Base-by-base conservation (phyloP, 1,140 invertebrate species). In the Gryllus bimaculatus region DNA sequence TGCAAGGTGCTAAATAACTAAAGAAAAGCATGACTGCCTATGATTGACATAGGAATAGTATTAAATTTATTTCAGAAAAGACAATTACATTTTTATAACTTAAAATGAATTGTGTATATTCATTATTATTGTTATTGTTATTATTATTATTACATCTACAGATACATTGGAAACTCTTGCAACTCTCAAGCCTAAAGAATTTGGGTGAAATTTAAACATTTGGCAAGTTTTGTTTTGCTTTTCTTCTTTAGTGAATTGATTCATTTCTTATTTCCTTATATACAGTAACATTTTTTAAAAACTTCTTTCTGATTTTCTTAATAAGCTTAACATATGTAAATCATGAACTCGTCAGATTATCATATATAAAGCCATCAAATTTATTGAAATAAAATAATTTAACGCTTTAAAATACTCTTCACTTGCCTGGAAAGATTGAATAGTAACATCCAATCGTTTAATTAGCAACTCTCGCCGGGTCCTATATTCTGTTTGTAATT, bases 371-470 rank as follows among this genome's bases (percentile, higher is more conserved):
- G 26, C 26, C 26, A 39, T 39, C 26, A 2, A 39, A 5, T 39
- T 5, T 39, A 39, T 39, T 39, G 26, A 39, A 39, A 39, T 39
- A 39, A 39, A 39, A 39, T 39, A 66, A 18, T 66, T 66, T 66
- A 66, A 66, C 0, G 3, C 7, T 66, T 66, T 0, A 66, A 13
- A 66, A 66, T 66, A 66, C 10, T 39, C 26, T 39, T 13, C 75
- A 78, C 81, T 84, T 84, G 92, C 91, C 87, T 93, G 89, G 86
- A 98, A 98, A 39, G 96, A 98, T 85, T 96, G 94, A 83, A 98
- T 91, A 7, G 97, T 99, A 73, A 97, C 96, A 87, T 98, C 96
- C 74, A 98, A 85, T 77, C 97, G 88, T 80, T 95, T 96, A 3
- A 98, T 86, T 81, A 98, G 90, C 90, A 96, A 95, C 84, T 97